Base-by-base conservation (phyloP, 2,113 vertebrate species). In the Danio rerio region DNA sequence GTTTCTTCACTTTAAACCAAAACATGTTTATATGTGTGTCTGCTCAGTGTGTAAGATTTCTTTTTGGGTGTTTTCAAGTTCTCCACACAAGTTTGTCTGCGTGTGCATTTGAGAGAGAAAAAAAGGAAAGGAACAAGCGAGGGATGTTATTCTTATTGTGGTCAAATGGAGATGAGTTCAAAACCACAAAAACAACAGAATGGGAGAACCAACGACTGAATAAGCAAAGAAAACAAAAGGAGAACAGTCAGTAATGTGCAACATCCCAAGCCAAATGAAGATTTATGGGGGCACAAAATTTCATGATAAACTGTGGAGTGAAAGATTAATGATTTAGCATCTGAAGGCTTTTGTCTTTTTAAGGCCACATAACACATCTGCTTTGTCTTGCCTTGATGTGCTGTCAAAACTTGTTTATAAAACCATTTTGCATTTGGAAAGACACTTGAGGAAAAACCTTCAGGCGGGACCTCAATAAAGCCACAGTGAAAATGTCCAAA, bases 71-170 rank as follows among this genome's bases (percentile, higher is more conserved):
- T 71, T 52, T 71, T 71, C 68, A 52, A 5, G 47, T 21, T 71
- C 47, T 52, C 18, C 18, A 7, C 45, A 9, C 11, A 7, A 69
- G 66, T 69, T 68, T 50, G 61, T 76, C 40, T 40, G 9, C 65
- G 71, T 45, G n/a, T 72, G 12, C 10, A 40, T 50, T 62, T 45
- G 7, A 18, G 42, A 9, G 8, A 71, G 15, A 83, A 42, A 69
- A 9, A 61, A 81, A 21, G 52, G 47, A 47, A 49, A 63, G 20
- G 52, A 75, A 62, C 70, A 72, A 76, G 43, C 52, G 65, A 77
- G 18, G 61, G 18, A 62, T 72, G 84, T 81, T 85, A 55, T 72
- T 81, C 47, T 58, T 80, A 70, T 56, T 77, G 83, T 70, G 79
- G 83, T 77, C n/a, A 53, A 66, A 78, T 70, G 50, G 59, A 76